Base-by-base conservation (phyloP, 1,140 invertebrate genomes). In the Conopomorpha cramerella region DNA sequence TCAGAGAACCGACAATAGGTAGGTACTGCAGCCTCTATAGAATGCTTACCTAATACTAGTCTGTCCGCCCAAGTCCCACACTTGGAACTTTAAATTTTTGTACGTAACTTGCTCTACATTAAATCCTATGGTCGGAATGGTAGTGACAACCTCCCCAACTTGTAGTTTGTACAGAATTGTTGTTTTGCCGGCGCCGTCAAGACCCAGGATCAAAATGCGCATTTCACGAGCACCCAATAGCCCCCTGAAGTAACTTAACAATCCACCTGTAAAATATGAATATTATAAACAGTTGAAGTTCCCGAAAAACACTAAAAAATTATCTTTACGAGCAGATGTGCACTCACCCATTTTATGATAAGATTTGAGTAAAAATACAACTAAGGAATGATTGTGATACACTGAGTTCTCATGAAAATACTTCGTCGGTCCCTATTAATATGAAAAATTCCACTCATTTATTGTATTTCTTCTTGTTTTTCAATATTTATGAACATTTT, bases 101-200 rank as follows among this genome's bases (percentile, higher is more conserved):
- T 95, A 96, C 51, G 91, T 93, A 30, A 96, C 94, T 86, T 96
- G 93, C 78, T 96, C 93, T 53, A 97, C 95, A 80, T 97, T 97
- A 71, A 96, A 96, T n/a, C 95, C 95, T 65, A 98, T 97, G 7
- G 95, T 98, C 10, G 76, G 76, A 77, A 98, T 98, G 15, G 97
- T 99, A n/a, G 96, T 99, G 1, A 99, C 96, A 30, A 99, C 96
- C 83, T 99, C 96, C 13, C 97, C 97, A 41, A 99, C 97, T 86
- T 99, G 96, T 54, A 99, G 81, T 79, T 92, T 90, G 78, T 99
- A 99, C 27, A 99, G 80, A 79, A 99, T 99, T 34, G 97, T 99
- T 6, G 97, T 99, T 84, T 99, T 99, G 44, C 95, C 95, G 64
- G 94, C 93, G 36, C 96, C 96, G 77, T 99, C 97, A 37, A 99